Base-by-base conservation (phyloP, 1,140 invertebrate species). In the Lithobius niger region DNA sequence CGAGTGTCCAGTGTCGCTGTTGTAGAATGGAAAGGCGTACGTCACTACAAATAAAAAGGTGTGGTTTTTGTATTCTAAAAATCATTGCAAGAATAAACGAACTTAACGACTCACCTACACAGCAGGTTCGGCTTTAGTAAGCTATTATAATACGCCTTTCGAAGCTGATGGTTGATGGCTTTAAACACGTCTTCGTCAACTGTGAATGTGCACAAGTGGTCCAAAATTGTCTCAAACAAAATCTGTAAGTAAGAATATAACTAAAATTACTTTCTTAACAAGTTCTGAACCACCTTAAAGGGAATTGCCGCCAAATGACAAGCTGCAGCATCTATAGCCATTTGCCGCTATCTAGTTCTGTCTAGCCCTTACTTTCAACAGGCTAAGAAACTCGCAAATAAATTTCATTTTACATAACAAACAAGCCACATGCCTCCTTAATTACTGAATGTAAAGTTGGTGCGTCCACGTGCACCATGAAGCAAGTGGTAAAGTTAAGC, bases 141-240 rank as follows among this genome's bases (percentile, higher is more conserved):
- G 27, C 69, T 72, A 66, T 90, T 91, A 64, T 83, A 82, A 62
- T 86, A 87, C 3, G 51, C 59, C 62, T 84, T 82, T n/a, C 75
- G 69, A 22, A 60, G 77, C 73, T 66, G 79, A 72, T 60, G 79
- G 75, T 81, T 79, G 54, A 88, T 77, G 1, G 82, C 78, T 28
- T 79, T 72, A 62, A 88, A 83, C 57, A 84, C 68, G 0, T 76
- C 69, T 57, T 75, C 66, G 3, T 75, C 73, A 3, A 83, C 65
- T 2, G 70, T 63, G 52, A 77, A 75, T 1, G 70, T 69, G 0
- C 72, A 70, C 66, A 88, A 77, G 51, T 78, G 76, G 27, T 80
- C 73, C 1, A 76, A 69, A 60, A 87, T 77, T 15, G 79, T 69
- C 42, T 77, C 75, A 36, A 86, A 68, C n/a, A 88, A 65, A 50